A percentile compares a stretch with the other conserved stretches of the same genome.
Evolutionary conservation across 2,797 vertebrate species (phyloP).

Genomic region (Ctenopoma kingsleyae): DNA sequence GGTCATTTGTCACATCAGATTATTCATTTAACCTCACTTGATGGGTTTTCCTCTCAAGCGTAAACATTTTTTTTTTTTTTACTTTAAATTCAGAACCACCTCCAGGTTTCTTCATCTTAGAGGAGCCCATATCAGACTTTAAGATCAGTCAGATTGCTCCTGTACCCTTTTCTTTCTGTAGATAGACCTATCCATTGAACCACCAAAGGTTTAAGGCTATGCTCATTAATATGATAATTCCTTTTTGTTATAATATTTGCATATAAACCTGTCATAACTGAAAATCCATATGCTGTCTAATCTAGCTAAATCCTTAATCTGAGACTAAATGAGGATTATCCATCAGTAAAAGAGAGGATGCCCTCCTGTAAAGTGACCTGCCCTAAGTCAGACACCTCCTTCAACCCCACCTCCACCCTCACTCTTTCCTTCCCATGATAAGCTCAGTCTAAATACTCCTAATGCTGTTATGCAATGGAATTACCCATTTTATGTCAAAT

Average conservation of each 20-base stretch:
- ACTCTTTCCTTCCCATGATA: slow-evolving; percentile 52
- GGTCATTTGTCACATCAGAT: slow-evolving; percentile 9
- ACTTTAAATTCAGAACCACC: slow-evolving; percentile 28
- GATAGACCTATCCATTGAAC: slow-evolving; percentile 17
- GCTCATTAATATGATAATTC: slow-evolving; percentile 45
- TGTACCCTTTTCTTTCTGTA: slow-evolving; percentile 14
- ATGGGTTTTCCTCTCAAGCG: background rate
- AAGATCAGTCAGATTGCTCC: slow-evolving; percentile 37
- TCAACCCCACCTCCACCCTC: slow-evolving; percentile 11
- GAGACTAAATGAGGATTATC: slow-evolving; percentile 66
- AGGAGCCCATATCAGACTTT: slow-evolving; percentile 22
- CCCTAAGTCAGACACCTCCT: slow-evolving; percentile 18
- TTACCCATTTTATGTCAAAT: slow-evolving; percentile 79
- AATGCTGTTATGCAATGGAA: slow-evolving; percentile 79
- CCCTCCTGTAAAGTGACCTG: slow-evolving; percentile 64
- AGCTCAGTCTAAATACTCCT: slow-evolving; percentile 71
- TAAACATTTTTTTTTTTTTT: background rate
- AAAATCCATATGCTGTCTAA: slow-evolving; percentile 53
- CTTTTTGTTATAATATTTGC: slow-evolving; percentile 30
- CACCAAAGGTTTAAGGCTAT: slow-evolving; percentile 23
- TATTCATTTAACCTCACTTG: background rate
- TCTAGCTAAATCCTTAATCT: slow-evolving; percentile 60
- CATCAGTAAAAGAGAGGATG: slow-evolving; percentile 68
- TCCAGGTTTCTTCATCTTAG: background rate
- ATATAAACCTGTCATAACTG: slow-evolving; percentile 45